These are phyloP conservation scores for Trichomalopsis sarcophagae DNA, from an alignment of 1,140 invertebrate genomes.

Conservation along the genomic window DNA sequence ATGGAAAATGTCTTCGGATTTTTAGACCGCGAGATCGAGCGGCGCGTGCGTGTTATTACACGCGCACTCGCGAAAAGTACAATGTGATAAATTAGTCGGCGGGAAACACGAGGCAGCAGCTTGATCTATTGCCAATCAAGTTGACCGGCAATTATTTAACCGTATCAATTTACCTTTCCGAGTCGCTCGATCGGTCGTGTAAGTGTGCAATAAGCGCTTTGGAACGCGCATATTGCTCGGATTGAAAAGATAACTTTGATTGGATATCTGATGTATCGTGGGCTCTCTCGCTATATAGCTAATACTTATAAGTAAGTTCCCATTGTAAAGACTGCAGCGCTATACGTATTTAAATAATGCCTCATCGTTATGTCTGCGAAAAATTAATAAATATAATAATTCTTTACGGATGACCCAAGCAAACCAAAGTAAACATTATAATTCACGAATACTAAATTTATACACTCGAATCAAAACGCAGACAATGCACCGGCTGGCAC, in stretches of 20 bases:
- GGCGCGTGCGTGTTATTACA: neutral
- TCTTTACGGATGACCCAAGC: too few species aligned
- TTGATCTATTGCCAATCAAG: constrained; percentile 15
- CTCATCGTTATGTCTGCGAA: too few species aligned
- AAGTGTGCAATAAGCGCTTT: neutral
- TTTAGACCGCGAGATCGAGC: neutral
- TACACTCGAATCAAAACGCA: too few species aligned
- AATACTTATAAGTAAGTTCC: too few species aligned
- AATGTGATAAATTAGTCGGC: constrained; percentile 11
- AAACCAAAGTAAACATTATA: neutral
- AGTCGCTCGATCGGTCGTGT: neutral
- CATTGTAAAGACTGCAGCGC: too few species aligned
- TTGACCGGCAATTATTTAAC: neutral
- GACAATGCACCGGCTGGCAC: neutral
- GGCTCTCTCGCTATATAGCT: too few species aligned
- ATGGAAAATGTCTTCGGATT: constrained; percentile 30
- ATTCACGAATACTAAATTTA: neutral
- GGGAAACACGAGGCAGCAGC: neutral
- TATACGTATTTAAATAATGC: too few species aligned
- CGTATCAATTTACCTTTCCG: neutral
- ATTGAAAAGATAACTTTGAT: neutral
- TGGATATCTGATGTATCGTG: neutral
- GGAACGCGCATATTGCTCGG: neutral
- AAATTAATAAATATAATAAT: too few species aligned
- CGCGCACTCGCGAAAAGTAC: neutral